Base-by-base conservation (phyloP, 2,888 invertebrate species). In the Cryptosula pallasiana region DNA sequence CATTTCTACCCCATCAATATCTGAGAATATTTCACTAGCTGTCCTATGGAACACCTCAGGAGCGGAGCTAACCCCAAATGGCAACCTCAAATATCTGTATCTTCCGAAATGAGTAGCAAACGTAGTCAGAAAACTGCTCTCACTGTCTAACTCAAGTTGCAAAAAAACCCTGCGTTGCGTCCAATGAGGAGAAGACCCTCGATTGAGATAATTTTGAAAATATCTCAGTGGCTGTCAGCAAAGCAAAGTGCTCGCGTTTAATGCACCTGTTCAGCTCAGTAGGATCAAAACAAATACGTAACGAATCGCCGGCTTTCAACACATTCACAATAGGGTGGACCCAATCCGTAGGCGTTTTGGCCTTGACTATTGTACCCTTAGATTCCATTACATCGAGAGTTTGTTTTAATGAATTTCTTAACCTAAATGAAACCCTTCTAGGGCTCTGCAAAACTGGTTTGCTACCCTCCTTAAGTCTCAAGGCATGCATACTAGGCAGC, bases 151-250 rank as follows among this genome's bases (percentile, higher is more conserved):
- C n/a, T n/a, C n/a, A n/a, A n/a, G n/a, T n/a, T n/a, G n/a, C n/a
- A n/a, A n/a, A n/a, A n/a, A n/a, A n/a, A n/a, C n/a, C n/a, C n/a
- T n/a, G n/a, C n/a, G n/a, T n/a, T n/a, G n/a, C n/a, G n/a, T n/a
- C n/a, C n/a, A n/a, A n/a, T n/a, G n/a, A n/a, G n/a, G n/a, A n/a
- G n/a, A n/a, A n/a, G n/a, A n/a, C n/a, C n/a, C n/a, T n/a, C n/a
- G n/a, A n/a, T n/a, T n/a, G n/a, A n/a, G n/a, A n/a, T n/a, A n/a
- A n/a, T n/a, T n/a, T n/a, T 45, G 57, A 13, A 57, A 57, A 57
- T n/a, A 57, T 57, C 25, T 57, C 57, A 57, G 16, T 57, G n/a
- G 57, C 5, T n/a, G 57, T 57, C n/a, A 23, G 57, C 57, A 57
- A 25, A n/a, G 57, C 16, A 57, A 57, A 57, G 25, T 57, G 57